A percentile compares a stretch with the other conserved stretches of the same genome.
Evolutionary conservation across 2,797 vertebrate genomes (phyloP).

Genomic region (Pangasius sanitwongsei): DNA sequence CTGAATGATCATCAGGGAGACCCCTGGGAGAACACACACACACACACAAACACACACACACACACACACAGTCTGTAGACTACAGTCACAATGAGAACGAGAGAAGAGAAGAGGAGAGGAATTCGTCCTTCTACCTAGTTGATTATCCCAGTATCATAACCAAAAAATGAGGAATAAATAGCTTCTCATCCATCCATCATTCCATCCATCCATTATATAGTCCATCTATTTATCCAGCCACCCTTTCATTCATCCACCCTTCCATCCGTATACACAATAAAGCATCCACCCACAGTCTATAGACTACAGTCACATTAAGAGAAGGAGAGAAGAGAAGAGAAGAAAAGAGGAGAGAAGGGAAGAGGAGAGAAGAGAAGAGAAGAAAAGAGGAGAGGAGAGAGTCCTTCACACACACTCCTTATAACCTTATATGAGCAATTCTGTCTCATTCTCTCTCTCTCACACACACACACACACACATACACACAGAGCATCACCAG

Average conservation of each 20-base stretch:
- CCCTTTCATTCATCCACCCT: too few species aligned
- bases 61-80: background rate
- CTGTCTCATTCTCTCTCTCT: background rate
- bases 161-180: too few species aligned
- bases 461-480: background rate
- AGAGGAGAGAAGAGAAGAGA: background rate
- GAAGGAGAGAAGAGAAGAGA: background rate
- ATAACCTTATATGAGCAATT: constrained; percentile 1
- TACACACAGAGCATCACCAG: background rate
- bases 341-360: accelerated
- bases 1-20: constrained; percentile 5
- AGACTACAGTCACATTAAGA: too few species aligned
- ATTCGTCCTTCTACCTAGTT: too few species aligned
- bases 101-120: background rate
- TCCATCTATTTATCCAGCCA: too few species aligned
- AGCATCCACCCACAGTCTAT: too few species aligned
- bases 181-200: too few species aligned
- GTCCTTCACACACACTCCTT: background rate
- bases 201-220: too few species aligned
- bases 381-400: background rate
- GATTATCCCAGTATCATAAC: too few species aligned
- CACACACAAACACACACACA: constrained; percentile 17
- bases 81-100: too few species aligned
- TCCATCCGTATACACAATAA: too few species aligned
- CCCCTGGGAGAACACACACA: constrained; percentile 1